Base-by-base conservation (phyloP, 2,797 vertebrate species). In the Menidia menidia region DNA sequence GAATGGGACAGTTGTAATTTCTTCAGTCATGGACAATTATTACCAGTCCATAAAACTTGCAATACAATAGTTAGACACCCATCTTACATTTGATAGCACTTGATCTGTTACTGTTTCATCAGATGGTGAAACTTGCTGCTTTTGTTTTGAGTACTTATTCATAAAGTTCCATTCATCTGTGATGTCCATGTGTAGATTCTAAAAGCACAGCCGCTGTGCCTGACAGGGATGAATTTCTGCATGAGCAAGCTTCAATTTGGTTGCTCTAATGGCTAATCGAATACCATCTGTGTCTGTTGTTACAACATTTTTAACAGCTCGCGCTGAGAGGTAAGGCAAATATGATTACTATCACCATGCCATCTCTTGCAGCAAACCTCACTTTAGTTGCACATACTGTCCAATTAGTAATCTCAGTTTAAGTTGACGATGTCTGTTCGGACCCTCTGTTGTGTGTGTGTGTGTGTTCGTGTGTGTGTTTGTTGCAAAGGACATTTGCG, bases 301-400 rank as follows among this genome's bases (percentile, higher is more conserved):
- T 60, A 63, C 39, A 66, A 11, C 31, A 60, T 53, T 68, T 79
- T 70, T 54, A 74, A 60, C 65, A 61, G 50, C 70, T 19, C 58
- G 61, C 70, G 41, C 60, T 56, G 67, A 60, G 71, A 71, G 71
- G 60, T 73, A 73, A 64, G 18, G 73, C 74, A 80, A 61, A 63
- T 64, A 39, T 52, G 50, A 69, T 80, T 58, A 41, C 60, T 60
- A 44, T 57, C 52, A 42, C 25, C 13, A 45, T 33, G 19, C 45
- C 31, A 18, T 71, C 50, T 35, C 45, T 45, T 30, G 2, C 41
- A 44, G 61, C 42, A 5, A 35, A 65, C 69, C 16, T 68, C 33
- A 61, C 71, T 82, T 58, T 39, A 66, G 39, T 60, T 25, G 7
- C 47, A 62, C 14, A 57, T 75, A 62, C 52, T 63, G 35, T 56